Conservation (phyloP, 2,888 invertebrate genomes). For the Lymantria dispar region DNA sequence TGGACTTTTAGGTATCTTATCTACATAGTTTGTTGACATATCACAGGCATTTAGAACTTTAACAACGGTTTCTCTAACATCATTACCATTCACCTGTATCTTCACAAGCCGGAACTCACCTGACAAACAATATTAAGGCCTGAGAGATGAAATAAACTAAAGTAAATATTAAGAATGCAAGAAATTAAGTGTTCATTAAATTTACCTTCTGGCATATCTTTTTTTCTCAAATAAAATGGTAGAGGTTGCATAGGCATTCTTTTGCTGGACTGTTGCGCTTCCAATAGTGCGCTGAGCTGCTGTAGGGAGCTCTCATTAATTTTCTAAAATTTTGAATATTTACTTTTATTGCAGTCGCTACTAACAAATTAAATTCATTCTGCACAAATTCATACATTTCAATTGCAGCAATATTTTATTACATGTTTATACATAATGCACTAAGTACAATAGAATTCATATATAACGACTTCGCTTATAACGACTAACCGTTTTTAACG, state of each 20-base stretch:
- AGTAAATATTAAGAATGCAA: not conserved
- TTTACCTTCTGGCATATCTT: conserved; percentile 80
- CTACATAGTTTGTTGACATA: conserved; percentile 93
- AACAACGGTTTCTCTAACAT: conserved; percentile 88
- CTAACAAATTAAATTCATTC: no score
- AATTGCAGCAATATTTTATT: no score
- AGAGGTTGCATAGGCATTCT: conserved; percentile 83
- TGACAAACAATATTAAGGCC: conserved; percentile 31
- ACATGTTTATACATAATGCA: no score
- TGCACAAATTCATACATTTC: no score
- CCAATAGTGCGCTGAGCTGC: conserved; percentile 91
- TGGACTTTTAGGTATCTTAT: conserved; percentile 83
- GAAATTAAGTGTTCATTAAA: not conserved
- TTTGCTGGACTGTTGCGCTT: conserved; percentile 87
- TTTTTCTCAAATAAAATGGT: conserved; percentile 90
- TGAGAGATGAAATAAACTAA: conserved; percentile 3
- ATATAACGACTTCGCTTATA: no score
- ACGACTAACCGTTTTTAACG: no score
- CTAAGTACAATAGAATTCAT: no score
- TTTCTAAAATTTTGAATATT: conserved; percentile 75
- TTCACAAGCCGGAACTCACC: conserved; percentile 88
- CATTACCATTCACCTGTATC: conserved; percentile 86
- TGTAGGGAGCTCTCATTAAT: conserved; percentile 96
- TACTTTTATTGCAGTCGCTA: no score
- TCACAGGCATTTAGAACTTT: conserved; percentile 91